Evolutionary conservation across 1,140 invertebrate genomes (phyloP).

Genomic region (Chymomyza costata): DNA sequence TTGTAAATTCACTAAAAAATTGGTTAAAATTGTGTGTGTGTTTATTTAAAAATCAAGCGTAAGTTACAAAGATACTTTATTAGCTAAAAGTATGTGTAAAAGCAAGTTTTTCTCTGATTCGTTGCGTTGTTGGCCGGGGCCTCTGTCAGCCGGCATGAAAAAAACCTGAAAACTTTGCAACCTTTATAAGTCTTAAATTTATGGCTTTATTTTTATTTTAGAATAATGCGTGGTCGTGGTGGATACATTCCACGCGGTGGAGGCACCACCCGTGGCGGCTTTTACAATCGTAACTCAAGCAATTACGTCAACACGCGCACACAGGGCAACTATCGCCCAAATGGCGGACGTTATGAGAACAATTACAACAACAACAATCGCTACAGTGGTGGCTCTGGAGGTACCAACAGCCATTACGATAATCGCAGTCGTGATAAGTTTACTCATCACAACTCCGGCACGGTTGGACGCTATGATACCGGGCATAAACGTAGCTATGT

Average conservation of each 20-base stretch:
- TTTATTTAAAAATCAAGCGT: no score
- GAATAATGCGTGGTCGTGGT: constrained; percentile 62
- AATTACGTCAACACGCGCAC: constrained; percentile 64
- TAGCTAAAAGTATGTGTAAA: no score
- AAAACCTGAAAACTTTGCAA: no score
- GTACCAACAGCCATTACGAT: constrained; percentile 51
- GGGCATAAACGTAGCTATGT: constrained; percentile 65
- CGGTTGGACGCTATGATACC: constrained; percentile 57
- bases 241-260: constrained; percentile 64
- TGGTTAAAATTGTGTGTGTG: no score
- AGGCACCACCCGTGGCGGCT: constrained; percentile 53
- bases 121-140: no score
- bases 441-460: constrained; percentile 54
- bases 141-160: no score
- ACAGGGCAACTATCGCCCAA: constrained; percentile 58
- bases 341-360: constrained; percentile 55
- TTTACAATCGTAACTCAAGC: constrained; percentile 61
- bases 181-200: no score
- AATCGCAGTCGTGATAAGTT: constrained; percentile 59
- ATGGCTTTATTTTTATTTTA: constrained; percentile 1
- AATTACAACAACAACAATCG: constrained; percentile 53
- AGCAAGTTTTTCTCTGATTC: no score
- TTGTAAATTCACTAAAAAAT: no score
- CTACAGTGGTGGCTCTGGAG: constrained; percentile 36
- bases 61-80: no score